These are phyloP conservation scores for Trichoplusia ni DNA, from an alignment of 1,140 invertebrate genomes.

Conservation along the genomic window DNA sequence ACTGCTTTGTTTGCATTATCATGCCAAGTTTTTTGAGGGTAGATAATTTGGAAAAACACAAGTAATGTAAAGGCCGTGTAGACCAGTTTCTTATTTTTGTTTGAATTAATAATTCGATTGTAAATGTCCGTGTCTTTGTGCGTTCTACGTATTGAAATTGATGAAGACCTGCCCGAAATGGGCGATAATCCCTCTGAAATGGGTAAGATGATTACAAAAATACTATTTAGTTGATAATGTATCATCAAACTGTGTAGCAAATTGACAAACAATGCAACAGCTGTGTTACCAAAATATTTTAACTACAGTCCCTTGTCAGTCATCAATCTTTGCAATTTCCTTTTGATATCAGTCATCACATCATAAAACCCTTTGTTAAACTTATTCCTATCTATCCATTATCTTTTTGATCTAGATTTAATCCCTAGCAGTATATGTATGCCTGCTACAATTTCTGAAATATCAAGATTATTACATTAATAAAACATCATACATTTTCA, in stretches of 20 bases:
- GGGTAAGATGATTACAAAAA: constrained; percentile 48
- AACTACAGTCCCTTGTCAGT: too few species aligned
- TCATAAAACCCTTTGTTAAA: too few species aligned
- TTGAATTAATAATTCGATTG: constrained; percentile 34
- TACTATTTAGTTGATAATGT: too few species aligned
- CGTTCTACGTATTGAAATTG: constrained; percentile 77
- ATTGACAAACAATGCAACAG: not conserved
- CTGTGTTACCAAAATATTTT: not conserved
- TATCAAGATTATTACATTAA: too few species aligned
- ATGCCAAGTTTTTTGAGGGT: not conserved
- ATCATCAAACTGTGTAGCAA: too few species aligned
- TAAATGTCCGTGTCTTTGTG: constrained; percentile 82
- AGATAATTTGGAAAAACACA: not conserved
- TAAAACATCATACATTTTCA: too few species aligned
- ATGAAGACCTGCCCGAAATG: constrained; percentile 77
- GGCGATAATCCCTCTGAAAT: constrained; percentile 59
- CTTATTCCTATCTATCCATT: too few species aligned
- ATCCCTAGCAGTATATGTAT: too few species aligned
- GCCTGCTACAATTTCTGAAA: too few species aligned
- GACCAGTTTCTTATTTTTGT: constrained; percentile 15
- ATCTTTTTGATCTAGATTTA: too few species aligned
- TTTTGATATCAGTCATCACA: too few species aligned
- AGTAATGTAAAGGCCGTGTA: constrained; percentile 5
- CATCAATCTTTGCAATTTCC: too few species aligned
- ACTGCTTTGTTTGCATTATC: constrained; percentile 8